phyloP scores from a whole-genome alignment of 2,113 vertebrate species.

The Procavia capensis region DNA sequence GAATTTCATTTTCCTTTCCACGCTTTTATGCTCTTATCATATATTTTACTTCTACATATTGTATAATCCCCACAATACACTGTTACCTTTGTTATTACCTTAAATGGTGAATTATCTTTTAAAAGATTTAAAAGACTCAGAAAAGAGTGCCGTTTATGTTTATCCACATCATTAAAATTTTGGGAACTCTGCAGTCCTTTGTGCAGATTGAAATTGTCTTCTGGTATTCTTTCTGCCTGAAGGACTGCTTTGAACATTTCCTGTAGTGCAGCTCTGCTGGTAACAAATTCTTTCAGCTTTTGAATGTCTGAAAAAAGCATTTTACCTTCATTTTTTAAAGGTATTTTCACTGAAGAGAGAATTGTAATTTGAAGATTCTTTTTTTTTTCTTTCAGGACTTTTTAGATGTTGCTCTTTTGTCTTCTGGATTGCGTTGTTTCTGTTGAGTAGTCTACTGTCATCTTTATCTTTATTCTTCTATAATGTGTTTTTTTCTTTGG shows the following conservation, averaged over 20 bases:
- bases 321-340: background rate
- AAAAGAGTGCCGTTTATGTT: background rate
- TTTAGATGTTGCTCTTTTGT: background rate
- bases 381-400: background rate
- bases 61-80: background rate
- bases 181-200: background rate
- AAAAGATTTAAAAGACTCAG: background rate
- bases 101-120: background rate
- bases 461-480: background rate
- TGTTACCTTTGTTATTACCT: background rate
- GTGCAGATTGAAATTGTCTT: background rate
- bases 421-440: background rate
- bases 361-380: background rate
- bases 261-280: background rate
- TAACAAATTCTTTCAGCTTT: background rate
- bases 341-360: background rate
- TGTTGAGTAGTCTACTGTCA: background rate
- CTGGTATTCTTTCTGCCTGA: too few species aligned
- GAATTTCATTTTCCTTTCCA: background rate
- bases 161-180: background rate
- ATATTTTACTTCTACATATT: background rate
- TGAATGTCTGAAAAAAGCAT: background rate
- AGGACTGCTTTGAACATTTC: background rate
- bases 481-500: background rate
- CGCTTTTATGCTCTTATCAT: background rate